Conservation (phyloP, 2,888 invertebrate genomes). For the Drosophila ustulata region DNA sequence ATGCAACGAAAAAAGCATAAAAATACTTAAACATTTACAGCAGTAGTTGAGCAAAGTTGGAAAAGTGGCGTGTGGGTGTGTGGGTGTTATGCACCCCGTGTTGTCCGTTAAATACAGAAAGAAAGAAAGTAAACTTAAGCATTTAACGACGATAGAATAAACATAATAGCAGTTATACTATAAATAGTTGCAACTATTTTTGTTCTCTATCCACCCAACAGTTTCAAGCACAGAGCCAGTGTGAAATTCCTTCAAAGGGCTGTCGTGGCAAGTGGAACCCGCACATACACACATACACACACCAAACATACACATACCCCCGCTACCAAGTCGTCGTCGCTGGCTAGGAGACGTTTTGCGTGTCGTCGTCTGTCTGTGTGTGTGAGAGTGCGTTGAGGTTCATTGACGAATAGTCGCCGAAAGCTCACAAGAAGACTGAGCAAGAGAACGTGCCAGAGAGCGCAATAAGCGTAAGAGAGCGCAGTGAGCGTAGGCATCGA, state of each 20-base stretch:
- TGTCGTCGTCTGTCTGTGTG: conserved; percentile 21
- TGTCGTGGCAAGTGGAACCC: conserved; percentile 71
- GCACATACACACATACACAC: conserved; percentile 60
- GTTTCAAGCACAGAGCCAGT: conserved; percentile 57
- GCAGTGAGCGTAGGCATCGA: conserved; percentile 55
- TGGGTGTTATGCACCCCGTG: not conserved
- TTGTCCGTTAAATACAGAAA: not conserved
- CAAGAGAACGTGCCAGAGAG: conserved; percentile 16
- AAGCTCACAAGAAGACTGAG: conserved; percentile 36
- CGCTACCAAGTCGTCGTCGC: conserved; percentile 24
- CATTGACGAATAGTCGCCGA: conserved; percentile 69
- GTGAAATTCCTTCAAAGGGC: conserved; percentile 68
- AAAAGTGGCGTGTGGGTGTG: conserved; percentile 21
- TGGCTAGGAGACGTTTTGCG: conserved; percentile 28
- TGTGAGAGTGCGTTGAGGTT: conserved; percentile 49
- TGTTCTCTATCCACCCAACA: conserved; percentile 50
- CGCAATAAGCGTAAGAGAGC: conserved; percentile 22
- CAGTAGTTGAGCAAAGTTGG: conserved; percentile 9
- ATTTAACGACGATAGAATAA: conserved; percentile 33
- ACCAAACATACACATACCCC: conserved; percentile 35
- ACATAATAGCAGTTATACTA: conserved; percentile 51
- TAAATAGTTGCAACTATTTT: conserved; percentile 74
- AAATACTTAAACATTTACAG: conserved; percentile 12
- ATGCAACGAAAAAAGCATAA: conserved; percentile 43
- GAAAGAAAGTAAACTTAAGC: conserved; percentile 13